Evolutionary conservation across 1,140 invertebrate species (phyloP), one percentile per base, ranked within the genome.

Genomic region (Reticulitermes speratus): DNA sequence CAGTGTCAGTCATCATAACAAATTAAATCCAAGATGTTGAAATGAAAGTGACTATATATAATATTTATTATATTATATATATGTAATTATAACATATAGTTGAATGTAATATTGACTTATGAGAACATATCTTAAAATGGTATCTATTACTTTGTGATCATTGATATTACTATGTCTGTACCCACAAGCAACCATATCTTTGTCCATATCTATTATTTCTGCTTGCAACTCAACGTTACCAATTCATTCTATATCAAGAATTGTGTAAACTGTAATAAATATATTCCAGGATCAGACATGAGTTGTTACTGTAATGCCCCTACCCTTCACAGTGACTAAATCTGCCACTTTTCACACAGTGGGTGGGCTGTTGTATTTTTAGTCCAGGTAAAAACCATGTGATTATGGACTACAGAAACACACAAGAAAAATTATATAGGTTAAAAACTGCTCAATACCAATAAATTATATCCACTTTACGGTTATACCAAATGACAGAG

Each of bases 231-330:
- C 65, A n/a, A 75, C 65, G 30, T 75, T 25, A 12, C 65, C 65
- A 75, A 16, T 75, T 75, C n/a, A 8, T 75, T 75, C 65, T 75
- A 75, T 30, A 75, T 75, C 65, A 30, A 75, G 65, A 75, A 75
- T 75, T 75, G 65, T 75, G 65, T 75, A 75, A 75, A 75, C 19
- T 30, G n/a, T 75, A 75, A 75, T 75, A 75, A 75, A 75, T 75
- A 75, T 75, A 75, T 75, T 75, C 65, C n/a, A 75, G 65, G 14
- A 75, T 75, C n/a, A 75, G n/a, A 75, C 0, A n/a, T 75, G 25
- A n/a, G 65, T 75, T 55, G 1, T 55, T 0, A 55, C 19, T 55
- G 52, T 55, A 21, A 55, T 19, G 52, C 19, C 19, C 9, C 1
- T 55, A 55, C 5, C 52, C 52, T 55, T 55, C 19, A 21, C 14